Evolutionary conservation across 2,888 invertebrate genomes (phyloP), one percentile per base, ranked within the genome.

Genomic region (Nephrotoma guestfalica): DNA sequence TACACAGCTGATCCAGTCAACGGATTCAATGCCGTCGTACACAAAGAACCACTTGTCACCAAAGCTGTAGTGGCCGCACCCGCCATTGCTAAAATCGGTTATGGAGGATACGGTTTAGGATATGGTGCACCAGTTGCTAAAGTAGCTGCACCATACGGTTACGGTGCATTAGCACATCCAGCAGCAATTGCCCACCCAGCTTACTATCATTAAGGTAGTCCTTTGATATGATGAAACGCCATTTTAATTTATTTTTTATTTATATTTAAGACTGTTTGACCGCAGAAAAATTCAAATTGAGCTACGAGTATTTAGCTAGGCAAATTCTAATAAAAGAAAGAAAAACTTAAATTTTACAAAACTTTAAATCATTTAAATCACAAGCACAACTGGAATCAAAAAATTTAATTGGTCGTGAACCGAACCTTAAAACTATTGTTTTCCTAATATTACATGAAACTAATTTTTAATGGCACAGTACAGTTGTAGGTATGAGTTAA

Each of bases 1-100:
- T 93, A 93, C 89, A 90, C 90, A 18, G 90, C 91, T 86, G 91
- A 91, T 87, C 89, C 90, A 30, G 87, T 90, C 86, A 89, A 90
- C 87, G 90, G 87, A 41, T 87, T 87, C 87, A 87, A 87, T 43
- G 87, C 87, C 30, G 87, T 87, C 13, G 91, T 91, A 4, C 91
- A 90, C 11, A 91, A 89, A 86, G 91, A 91, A 87, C 91, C 91
- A 42, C 87, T 91, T 45, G 90, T 89, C 4, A 90, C 90, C 86
- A 91, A 90, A 86, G 88, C 87, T 40, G 57, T 87, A 45, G 86
- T 87, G 18, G 88, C 88, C 71, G 88, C 88, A 86, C 87, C 87
- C 51, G 88, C 88, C 40, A 85, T 84, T 84, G 84, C 84, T 3
- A 84, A 84, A 84, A 84, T 84, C 41, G 84, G 45, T 30, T 86